These are phyloP conservation scores for Anhinga anhinga DNA, from an alignment of 2,113 vertebrate genomes.

Conservation along the genomic window DNA sequence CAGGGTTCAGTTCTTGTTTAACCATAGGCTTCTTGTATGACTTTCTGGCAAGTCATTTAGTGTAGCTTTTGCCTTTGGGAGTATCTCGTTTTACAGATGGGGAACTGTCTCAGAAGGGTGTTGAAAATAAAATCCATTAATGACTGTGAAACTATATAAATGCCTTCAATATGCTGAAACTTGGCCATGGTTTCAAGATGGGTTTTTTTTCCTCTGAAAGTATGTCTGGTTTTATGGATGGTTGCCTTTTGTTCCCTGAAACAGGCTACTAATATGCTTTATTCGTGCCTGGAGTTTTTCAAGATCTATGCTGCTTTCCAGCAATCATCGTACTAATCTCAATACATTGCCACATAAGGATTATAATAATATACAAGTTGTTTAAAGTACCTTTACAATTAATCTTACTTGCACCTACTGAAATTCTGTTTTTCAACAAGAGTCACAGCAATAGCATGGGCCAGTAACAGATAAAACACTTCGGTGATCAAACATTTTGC, in stretches of 20 bases:
- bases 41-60: neutral
- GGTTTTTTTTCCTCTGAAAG: neutral
- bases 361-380: neutral
- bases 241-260: conserved; percentile 45
- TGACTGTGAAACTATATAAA: conserved; percentile 24
- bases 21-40: neutral
- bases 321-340: neutral
- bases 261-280: conserved; percentile 2
- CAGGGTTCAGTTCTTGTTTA: neutral
- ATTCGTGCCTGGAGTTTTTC: conserved; percentile 1
- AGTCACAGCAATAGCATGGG: neutral
- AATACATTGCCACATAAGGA: neutral
- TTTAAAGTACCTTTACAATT: neutral
- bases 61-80: conserved; percentile 12
- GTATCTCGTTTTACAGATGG: conserved; percentile 3
- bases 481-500: neutral
- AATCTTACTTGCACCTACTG: neutral
- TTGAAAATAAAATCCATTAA: conserved; percentile 60
- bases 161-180: conserved; percentile 46
- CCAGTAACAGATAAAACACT: neutral
- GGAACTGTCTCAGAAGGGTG: conserved; percentile 24
- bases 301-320: neutral
- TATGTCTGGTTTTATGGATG: conserved; percentile 38
- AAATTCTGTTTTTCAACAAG: neutral
- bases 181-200: neutral